phyloP scores from a whole-genome alignment of 2,888 invertebrate species.

The Stegophylla sp. region DNA sequence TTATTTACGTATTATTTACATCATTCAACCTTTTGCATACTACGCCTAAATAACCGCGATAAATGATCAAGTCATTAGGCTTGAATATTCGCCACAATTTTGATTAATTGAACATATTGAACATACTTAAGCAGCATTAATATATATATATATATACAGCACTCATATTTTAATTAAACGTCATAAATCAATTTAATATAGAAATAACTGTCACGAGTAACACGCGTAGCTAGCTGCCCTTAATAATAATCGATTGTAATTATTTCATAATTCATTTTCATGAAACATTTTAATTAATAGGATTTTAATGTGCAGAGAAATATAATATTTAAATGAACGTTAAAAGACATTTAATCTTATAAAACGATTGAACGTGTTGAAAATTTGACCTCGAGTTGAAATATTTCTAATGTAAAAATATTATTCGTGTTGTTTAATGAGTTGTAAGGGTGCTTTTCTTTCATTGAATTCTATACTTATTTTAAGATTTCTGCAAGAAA shows the following conservation, averaged over 20 bases:
- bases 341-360: constrained; percentile 4
- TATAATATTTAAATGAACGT: constrained; percentile 1
- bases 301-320: neutral
- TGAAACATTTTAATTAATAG: neutral
- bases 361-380: constrained; percentile 18
- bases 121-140: too few relatives aligned
- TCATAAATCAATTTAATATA: too few relatives aligned
- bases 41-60: too few relatives aligned
- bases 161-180: too few relatives aligned
- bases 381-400: neutral
- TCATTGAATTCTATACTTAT: constrained; percentile 17
- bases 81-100: too few relatives aligned
- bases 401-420: neutral
- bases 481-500: constrained; percentile 32
- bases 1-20: too few relatives aligned
- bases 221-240: too few relatives aligned
- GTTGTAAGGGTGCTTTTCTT: constrained; percentile 25
- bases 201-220: too few relatives aligned
- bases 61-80: too few relatives aligned
- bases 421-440: neutral
- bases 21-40: too few relatives aligned
- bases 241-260: neutral
- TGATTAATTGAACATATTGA: too few relatives aligned
- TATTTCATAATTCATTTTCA: neutral
- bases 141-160: too few relatives aligned